These are phyloP conservation scores for Leucania comma DNA, from an alignment of 2,888 invertebrate genomes.

Conservation along the genomic window DNA sequence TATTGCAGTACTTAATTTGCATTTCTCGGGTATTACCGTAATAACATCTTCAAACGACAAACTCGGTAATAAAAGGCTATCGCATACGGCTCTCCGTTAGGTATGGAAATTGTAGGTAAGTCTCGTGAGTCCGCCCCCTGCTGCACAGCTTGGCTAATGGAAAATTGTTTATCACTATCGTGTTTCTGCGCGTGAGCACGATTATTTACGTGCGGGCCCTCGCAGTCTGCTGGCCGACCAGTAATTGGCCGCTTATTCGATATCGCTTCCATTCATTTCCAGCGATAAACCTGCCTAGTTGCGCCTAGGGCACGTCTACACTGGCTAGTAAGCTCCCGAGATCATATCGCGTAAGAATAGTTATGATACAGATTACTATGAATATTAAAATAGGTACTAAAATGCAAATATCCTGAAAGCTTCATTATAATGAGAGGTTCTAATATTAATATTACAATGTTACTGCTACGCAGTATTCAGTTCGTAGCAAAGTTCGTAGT, in stretches of 20 bases:
- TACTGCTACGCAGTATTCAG: slow-evolving; percentile 24
- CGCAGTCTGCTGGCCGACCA: slow-evolving; percentile 79
- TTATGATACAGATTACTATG: slow-evolving; percentile 61
- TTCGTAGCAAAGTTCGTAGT: slow-evolving; percentile 47
- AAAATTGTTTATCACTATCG: slow-evolving; percentile 87
- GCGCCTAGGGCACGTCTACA: slow-evolving; percentile 72
- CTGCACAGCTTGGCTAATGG: slow-evolving; percentile 79
- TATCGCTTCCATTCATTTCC: slow-evolving; percentile 88
- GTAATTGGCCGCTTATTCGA: slow-evolving; percentile 88
- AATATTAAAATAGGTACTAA: slow-evolving; percentile 47
- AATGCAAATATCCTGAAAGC: slow-evolving; percentile 26
- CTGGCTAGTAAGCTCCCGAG: slow-evolving; percentile 73
- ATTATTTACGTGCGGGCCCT: slow-evolving; percentile 85
- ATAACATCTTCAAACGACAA: slow-evolving; percentile 85
- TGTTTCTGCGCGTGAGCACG: slow-evolving; percentile 84
- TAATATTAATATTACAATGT: slow-evolving; percentile 22
- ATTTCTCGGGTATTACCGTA: slow-evolving; percentile 83
- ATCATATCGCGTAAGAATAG: slow-evolving; percentile 75
- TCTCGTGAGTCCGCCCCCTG: slow-evolving; percentile 65
- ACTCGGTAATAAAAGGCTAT: slow-evolving; percentile 82
- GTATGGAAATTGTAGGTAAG: slow-evolving; percentile 81
- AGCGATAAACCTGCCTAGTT: slow-evolving; percentile 82
- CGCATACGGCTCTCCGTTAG: slow-evolving; percentile 78
- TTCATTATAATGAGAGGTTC: slow-evolving; percentile 11
- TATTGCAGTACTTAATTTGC: slow-evolving; percentile 85